Conservation (phyloP, 1,140 invertebrate genomes). For the Drosophila pallidifrons region DNA sequence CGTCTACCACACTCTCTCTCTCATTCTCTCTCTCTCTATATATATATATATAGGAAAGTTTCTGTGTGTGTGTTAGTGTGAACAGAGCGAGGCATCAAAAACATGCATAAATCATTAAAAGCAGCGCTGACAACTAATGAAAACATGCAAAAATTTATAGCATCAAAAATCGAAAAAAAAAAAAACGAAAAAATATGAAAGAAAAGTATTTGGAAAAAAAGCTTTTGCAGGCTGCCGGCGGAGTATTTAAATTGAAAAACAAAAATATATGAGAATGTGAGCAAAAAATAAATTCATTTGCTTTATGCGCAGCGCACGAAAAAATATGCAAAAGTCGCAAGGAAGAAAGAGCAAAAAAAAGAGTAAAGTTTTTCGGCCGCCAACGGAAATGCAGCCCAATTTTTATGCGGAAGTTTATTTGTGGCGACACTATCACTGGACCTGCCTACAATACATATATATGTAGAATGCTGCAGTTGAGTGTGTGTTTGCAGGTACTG, state of each 20-base stretch:
- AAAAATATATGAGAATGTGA: slow-evolving; percentile 23
- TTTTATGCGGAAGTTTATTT: slow-evolving; percentile 82
- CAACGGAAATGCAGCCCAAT: slow-evolving; percentile 74
- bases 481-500: slow-evolving; percentile 45
- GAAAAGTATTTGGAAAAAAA: slow-evolving; percentile 35
- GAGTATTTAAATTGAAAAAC: slow-evolving; percentile 75
- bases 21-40: no score
- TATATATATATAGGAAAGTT: no score
- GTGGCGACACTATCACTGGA: slow-evolving; percentile 73
- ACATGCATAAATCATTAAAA: slow-evolving; percentile 83
- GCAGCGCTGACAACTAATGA: slow-evolving; percentile 81
- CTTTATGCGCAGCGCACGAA: slow-evolving; percentile 61
- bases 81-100: slow-evolving; percentile 62
- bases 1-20: slow-evolving; percentile 2
- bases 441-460: slow-evolving; percentile 31
- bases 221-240: slow-evolving; percentile 46
- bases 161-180: slow-evolving; percentile 53
- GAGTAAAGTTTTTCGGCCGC: slow-evolving; percentile 25
- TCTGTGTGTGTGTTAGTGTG: slow-evolving; percentile 22
- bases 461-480: no score
- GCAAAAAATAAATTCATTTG: slow-evolving; percentile 78
- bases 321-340: slow-evolving; percentile 33
- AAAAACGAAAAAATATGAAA: slow-evolving; percentile 28
- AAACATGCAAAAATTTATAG: slow-evolving; percentile 82
- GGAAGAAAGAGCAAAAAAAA: not conserved